Evolutionary conservation across 92 coral and sea anemone species (phyloP).

Genomic region (Bergia sp.): DNA sequence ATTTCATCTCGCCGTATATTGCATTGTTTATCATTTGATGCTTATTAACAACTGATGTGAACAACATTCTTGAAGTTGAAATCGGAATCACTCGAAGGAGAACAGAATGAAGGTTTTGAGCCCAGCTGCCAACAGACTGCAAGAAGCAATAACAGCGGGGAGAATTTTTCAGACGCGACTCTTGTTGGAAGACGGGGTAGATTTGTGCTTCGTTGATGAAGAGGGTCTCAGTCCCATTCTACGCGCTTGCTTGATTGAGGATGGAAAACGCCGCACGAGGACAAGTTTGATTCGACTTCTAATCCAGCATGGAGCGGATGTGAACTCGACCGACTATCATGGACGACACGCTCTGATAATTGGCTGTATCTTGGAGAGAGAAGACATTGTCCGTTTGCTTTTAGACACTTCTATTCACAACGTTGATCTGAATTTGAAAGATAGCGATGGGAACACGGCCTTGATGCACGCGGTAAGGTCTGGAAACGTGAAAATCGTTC

Average conservation of each 20-base stretch:
- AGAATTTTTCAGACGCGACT: conserved; percentile 89
- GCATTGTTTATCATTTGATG: background rate
- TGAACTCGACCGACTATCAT: conserved; percentile 76
- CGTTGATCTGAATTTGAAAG: conserved; percentile 77
- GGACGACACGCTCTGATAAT: conserved; percentile 84
- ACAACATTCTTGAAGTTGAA: background rate
- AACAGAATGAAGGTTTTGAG: conserved; percentile 41
- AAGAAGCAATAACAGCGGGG: conserved; percentile 78
- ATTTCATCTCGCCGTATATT: background rate
- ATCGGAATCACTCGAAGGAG: background rate
- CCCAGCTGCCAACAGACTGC: conserved; percentile 61
- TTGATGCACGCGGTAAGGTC: conserved; percentile 79
- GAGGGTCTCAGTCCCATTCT: conserved; percentile 89
- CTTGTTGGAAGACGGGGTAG: conserved; percentile 71
- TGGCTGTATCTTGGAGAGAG: conserved; percentile 73
- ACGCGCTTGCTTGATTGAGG: conserved; percentile 77
- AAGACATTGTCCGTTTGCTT: conserved; percentile 79
- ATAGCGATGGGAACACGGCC: conserved; percentile 84
- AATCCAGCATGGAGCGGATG: conserved; percentile 86
- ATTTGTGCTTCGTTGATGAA: conserved; percentile 71
- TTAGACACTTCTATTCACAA: conserved; percentile 74
- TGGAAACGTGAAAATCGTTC: conserved; percentile 76
- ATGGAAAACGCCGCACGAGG: conserved; percentile 84
- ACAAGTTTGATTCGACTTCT: conserved; percentile 72
- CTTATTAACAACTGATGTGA: conserved; percentile 1